Percentiles rank a stretch among this genome's conserved stretches.
Conservation (phyloP, 1,140 invertebrate genomes). For the Drosophila teissieri region DNA sequence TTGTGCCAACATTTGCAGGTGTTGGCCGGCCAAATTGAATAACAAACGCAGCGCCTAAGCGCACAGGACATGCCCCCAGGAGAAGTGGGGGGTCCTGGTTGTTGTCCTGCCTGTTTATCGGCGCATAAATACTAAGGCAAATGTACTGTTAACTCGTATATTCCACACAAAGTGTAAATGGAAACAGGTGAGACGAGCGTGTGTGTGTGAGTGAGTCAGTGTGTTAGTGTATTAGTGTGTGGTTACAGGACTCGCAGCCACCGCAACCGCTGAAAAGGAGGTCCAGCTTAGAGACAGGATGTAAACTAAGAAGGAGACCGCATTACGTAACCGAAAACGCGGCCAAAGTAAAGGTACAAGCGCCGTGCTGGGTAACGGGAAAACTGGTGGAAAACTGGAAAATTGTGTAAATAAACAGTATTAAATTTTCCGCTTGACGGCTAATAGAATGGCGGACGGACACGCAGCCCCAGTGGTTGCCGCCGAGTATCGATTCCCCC, state of each 20-base stretch:
- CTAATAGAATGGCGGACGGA: constrained; percentile 69
- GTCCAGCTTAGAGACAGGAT: constrained; percentile 44
- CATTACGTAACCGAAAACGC: constrained; percentile 56
- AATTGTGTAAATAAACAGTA: constrained; percentile 74
- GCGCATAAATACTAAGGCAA: constrained; percentile 70
- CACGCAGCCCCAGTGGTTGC: constrained; percentile 52
- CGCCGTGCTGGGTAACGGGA: neutral
- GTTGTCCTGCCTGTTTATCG: constrained; percentile 51
- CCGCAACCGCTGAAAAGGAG: constrained; percentile 6
- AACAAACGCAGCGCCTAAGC: constrained; percentile 54
- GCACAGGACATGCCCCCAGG: constrained; percentile 12
- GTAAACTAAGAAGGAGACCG: constrained; percentile 1
- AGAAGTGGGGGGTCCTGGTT: neutral
- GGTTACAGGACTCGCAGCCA: constrained; percentile 9
- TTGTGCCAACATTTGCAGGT: constrained; percentile 19
- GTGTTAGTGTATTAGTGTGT: constrained; percentile 34
- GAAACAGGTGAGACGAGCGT: constrained; percentile 21
- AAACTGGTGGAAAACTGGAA: constrained; percentile 42
- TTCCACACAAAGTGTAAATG: constrained; percentile 68
- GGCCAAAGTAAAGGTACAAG: constrained; percentile 23
- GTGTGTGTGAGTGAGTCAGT: constrained; percentile 22
- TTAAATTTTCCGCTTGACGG: constrained; percentile 69
- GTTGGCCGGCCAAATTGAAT: constrained; percentile 61
- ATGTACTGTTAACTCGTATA: constrained; percentile 80
- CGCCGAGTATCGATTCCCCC: constrained; percentile 67